Conservation (phyloP, 2,888 invertebrate genomes). For the Scaeva pyrastri region DNA sequence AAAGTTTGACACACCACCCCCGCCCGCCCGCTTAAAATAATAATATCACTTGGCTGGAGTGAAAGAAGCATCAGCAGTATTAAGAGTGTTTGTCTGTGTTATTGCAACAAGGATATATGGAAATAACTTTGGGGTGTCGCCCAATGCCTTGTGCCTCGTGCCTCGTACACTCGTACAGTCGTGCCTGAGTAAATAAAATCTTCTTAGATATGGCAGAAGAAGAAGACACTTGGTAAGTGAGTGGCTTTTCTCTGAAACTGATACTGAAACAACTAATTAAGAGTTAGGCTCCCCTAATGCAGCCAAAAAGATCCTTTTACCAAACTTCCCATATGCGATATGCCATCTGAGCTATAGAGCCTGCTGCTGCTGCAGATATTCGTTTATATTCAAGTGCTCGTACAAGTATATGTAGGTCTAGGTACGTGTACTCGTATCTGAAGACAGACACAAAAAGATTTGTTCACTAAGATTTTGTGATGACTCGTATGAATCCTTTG, state of each 20-base stretch:
- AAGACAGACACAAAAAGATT: constrained; percentile 26
- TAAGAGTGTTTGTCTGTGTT: constrained; percentile 67
- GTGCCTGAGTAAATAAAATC: constrained; percentile 72
- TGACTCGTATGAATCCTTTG: constrained; percentile 68
- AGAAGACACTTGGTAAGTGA: constrained; percentile 40
- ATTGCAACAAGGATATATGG: constrained; percentile 68
- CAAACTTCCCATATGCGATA: neutral
- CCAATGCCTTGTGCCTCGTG: too few relatives aligned
- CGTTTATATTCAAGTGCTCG: neutral
- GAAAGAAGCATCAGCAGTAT: constrained; percentile 33
- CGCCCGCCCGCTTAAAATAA: neutral
- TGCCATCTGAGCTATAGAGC: neutral
- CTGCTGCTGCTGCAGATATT: neutral
- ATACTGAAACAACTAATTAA: constrained; percentile 75
- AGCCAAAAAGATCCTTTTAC: constrained; percentile 46
- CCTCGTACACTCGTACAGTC: too few relatives aligned
- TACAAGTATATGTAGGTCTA: too few relatives aligned
- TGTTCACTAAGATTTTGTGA: constrained; percentile 47
- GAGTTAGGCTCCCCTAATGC: constrained; percentile 62
- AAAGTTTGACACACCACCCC: constrained; percentile 30
- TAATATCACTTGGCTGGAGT: constrained; percentile 22
- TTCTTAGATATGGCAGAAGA: constrained; percentile 26
- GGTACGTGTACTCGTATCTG: neutral
- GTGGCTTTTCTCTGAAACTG: constrained; percentile 51
- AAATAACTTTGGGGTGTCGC: constrained; percentile 59